phyloP scores from a whole-genome alignment of 2,888 invertebrate genomes.

The Calliphora vomitoria region DNA sequence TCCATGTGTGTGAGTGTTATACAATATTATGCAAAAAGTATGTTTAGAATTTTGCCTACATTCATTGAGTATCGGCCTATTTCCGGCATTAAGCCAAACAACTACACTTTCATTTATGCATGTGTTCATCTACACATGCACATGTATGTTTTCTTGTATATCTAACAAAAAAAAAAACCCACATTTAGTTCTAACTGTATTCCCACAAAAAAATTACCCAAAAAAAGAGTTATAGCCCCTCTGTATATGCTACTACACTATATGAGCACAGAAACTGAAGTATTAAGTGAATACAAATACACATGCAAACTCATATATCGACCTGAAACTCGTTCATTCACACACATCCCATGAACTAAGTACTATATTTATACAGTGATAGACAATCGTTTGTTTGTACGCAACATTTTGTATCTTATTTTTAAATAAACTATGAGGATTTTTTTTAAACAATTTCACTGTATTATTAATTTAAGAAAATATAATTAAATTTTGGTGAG shows the following conservation, averaged over 20 bases:
- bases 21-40: slow-evolving; percentile 35
- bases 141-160: neutral
- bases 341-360: neutral
- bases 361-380: too few species aligned
- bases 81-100: slow-evolving; percentile 66
- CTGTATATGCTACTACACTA: slow-evolving; percentile 16
- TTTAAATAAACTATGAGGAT: too few species aligned
- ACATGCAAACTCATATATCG: neutral
- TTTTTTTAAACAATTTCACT: too few species aligned
- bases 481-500: too few species aligned
- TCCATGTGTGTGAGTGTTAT: slow-evolving; percentile 4
- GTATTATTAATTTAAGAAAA: too few species aligned
- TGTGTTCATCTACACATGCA: neutral
- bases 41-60: slow-evolving; percentile 60
- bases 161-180: slow-evolving; percentile 13
- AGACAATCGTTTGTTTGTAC: too few species aligned
- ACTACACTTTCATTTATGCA: slow-evolving; percentile 38
- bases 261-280: neutral
- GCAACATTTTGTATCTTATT: too few species aligned
- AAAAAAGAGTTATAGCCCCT: slow-evolving; percentile 65
- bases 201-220: slow-evolving; percentile 32
- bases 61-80: slow-evolving; percentile 65
- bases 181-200: slow-evolving; percentile 50
- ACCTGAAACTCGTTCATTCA: neutral
- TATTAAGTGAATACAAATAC: slow-evolving; percentile 31